Evolutionary conservation across 2,888 invertebrate genomes (phyloP).

Genomic region (Pristionchus japonicus): DNA sequence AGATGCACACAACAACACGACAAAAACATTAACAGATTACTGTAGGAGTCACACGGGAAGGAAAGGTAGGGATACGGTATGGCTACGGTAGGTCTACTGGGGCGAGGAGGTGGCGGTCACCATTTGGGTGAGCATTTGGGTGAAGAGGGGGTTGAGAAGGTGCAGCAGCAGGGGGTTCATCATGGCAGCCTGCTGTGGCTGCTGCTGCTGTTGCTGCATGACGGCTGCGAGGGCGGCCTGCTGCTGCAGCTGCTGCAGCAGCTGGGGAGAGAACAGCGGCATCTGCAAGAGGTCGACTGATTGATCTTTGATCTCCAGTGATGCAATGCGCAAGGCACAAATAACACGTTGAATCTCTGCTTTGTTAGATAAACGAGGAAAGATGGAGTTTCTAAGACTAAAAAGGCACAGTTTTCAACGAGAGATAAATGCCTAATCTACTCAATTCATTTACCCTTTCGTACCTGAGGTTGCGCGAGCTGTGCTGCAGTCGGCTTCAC

Average conservation of each 20-base stretch:
- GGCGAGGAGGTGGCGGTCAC: not conserved
- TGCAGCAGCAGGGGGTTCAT: not conserved
- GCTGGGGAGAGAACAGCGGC: not conserved
- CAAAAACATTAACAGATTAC: not conserved
- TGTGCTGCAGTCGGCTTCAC: not conserved
- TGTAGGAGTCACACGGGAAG: not conserved
- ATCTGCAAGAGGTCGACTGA: not conserved
- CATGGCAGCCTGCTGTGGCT: not conserved
- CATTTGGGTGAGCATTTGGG: conserved; percentile 30
- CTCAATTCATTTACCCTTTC: not conserved
- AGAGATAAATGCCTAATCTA: not conserved
- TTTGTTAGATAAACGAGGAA: too few species aligned
- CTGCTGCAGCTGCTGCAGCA: conserved; percentile 33
- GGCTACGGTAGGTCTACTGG: not conserved
- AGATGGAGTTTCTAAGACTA: too few species aligned
- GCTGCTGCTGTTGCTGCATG: conserved; percentile 2
- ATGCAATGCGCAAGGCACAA: not conserved
- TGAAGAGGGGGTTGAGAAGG: conserved; percentile 14
- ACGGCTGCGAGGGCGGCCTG: not conserved
- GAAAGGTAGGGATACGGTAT: not conserved
- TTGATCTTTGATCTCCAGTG: not conserved
- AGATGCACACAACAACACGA: not conserved
- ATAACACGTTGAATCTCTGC: not conserved
- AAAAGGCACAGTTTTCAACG: too few species aligned
- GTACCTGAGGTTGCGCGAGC: conserved; percentile 39